phyloP scores from a whole-genome alignment of 2,113 vertebrate genomes.

The Prunella himalayana region DNA sequence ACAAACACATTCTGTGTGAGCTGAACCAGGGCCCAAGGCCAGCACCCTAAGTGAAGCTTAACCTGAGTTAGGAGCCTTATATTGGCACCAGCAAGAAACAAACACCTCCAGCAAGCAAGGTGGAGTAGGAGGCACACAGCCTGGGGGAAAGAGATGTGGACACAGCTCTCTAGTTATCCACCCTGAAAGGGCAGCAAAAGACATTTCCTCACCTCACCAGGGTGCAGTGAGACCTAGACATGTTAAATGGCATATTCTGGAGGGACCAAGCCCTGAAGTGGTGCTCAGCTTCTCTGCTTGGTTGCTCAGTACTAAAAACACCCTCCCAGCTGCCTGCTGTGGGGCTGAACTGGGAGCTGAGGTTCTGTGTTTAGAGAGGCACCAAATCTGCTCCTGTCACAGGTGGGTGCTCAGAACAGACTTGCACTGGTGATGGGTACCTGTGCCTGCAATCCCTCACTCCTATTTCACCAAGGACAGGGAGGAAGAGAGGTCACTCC shows the following conservation, averaged over 20 bases:
- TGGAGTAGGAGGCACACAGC: fast-evolving
- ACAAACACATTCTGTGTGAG: fast-evolving
- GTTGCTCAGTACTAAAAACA: background rate
- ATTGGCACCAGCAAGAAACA: background rate
- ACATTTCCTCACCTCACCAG: background rate
- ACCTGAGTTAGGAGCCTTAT: background rate
- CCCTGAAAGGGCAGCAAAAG: background rate
- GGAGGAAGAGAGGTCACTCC: background rate
- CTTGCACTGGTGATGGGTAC: background rate
- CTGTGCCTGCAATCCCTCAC: fast-evolving
- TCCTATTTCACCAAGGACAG: background rate
- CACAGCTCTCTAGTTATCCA: background rate
- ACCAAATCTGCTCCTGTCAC: background rate
- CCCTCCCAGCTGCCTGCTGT: background rate
- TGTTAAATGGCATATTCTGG: background rate
- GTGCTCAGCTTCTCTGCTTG: background rate
- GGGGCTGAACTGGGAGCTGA: background rate
- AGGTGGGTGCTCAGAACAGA: background rate
- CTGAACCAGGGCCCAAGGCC: background rate
- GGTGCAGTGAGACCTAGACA: background rate
- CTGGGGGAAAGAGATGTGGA: background rate
- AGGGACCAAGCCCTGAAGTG: background rate
- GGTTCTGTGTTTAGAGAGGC: background rate
- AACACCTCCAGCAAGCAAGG: background rate
- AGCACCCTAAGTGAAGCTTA: background rate